Percentiles rank a stretch among this genome's conserved stretches.
phyloP scores from a whole-genome alignment of 2,113 vertebrate genomes.

The Riparia riparia region DNA sequence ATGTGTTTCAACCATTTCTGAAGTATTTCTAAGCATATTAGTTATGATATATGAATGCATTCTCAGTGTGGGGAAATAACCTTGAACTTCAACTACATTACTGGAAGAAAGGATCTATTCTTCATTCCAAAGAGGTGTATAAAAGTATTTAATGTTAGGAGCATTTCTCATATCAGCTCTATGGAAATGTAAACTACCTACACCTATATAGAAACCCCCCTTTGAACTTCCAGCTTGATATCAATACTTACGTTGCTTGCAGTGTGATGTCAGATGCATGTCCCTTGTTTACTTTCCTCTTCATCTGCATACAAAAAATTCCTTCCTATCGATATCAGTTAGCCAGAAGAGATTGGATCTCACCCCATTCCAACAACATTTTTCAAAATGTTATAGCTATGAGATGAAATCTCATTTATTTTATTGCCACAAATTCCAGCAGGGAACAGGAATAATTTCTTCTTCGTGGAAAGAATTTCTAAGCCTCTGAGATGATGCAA shows the following conservation, averaged over 20 bases:
- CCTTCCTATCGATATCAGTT: neutral
- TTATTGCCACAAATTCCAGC: neutral
- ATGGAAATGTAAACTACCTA: neutral
- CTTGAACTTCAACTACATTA: neutral
- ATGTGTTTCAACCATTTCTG: neutral
- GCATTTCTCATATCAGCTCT: neutral
- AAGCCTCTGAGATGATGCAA: neutral
- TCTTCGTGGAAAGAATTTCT: neutral
- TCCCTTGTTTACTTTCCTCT: neutral
- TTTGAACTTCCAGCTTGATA: neutral
- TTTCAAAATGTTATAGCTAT: neutral
- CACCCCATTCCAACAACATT: neutral
- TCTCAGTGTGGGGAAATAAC: neutral
- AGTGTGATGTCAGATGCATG: neutral
- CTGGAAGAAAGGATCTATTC: neutral
- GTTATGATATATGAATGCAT: neutral
- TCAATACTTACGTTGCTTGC: neutral
- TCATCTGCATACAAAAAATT: neutral
- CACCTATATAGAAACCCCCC: neutral
- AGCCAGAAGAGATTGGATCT: neutral
- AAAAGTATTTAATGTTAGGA: neutral
- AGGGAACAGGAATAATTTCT: neutral
- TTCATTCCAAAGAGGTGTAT: neutral
- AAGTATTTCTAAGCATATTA: neutral
- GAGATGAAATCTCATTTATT: constrained; percentile 33